Conservation (phyloP, 2,888 invertebrate genomes). For the Pyrocoelia pectoralis region DNA sequence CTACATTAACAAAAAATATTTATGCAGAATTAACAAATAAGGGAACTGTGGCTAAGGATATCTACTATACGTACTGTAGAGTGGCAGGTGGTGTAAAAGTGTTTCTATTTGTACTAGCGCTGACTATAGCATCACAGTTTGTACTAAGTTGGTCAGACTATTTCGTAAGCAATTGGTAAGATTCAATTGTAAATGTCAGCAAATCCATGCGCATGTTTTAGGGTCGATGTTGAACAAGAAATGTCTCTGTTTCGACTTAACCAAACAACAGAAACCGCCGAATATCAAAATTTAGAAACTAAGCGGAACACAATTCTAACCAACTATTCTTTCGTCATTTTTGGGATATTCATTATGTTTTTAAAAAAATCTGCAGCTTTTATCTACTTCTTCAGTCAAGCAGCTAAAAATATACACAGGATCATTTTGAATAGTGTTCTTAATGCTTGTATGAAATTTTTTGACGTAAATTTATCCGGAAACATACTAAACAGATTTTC, state of each 20-base stretch:
- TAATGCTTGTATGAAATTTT: constrained; percentile 29
- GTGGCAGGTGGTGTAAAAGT: constrained; percentile 43
- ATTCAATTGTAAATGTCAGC: neutral
- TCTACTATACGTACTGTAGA: constrained; percentile 44
- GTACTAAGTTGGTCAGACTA: constrained; percentile 40
- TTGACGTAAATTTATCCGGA: constrained; percentile 32
- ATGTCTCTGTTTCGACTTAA: constrained; percentile 9
- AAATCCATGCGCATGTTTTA: constrained; percentile 30
- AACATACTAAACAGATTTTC: constrained; percentile 38
- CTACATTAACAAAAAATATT: neutral
- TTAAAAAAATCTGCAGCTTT: constrained; percentile 42
- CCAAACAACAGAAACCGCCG: constrained; percentile 16
- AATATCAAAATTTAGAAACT: constrained; percentile 16
- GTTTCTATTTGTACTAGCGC: constrained; percentile 32
- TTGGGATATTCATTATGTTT: constrained; percentile 42
- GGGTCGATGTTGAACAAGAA: constrained; percentile 37
- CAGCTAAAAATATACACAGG: constrained; percentile 34
- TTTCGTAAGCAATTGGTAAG: constrained; percentile 35
- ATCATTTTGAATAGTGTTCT: constrained; percentile 32
- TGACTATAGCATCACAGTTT: constrained; percentile 38
- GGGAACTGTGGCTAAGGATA: constrained; percentile 41
- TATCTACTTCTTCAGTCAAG: constrained; percentile 28
- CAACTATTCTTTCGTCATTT: constrained; percentile 44
- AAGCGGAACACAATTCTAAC: constrained; percentile 33
- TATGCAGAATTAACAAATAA: constrained; percentile 39